Evolutionary conservation across 2,888 invertebrate genomes (phyloP).

Genomic region (Sycophila texana): DNA sequence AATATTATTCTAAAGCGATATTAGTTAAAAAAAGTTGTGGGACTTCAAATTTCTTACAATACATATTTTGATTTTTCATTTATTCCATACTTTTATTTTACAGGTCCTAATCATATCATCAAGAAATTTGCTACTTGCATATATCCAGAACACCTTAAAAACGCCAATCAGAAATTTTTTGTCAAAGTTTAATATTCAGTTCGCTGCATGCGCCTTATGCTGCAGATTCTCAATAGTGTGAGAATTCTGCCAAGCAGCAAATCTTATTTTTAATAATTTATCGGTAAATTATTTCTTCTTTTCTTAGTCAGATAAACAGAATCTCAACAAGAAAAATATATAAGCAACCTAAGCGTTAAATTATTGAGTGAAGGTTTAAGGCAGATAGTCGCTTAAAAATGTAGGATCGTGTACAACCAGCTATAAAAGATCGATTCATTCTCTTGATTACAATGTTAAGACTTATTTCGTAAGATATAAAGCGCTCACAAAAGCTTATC

Average conservation of each 20-base stretch:
- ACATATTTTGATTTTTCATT: slow-evolving; percentile 27
- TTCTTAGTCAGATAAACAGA: neutral
- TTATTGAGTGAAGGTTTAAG: slow-evolving; percentile 62
- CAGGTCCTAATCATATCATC: slow-evolving; percentile 56
- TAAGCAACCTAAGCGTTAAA: slow-evolving; percentile 64
- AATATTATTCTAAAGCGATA: too few relatives aligned
- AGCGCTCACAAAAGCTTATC: slow-evolving; percentile 68
- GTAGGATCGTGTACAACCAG: slow-evolving; percentile 70
- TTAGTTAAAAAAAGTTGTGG: slow-evolving; percentile 1
- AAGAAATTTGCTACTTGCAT: slow-evolving; percentile 48
- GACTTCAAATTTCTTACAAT: slow-evolving; percentile 3
- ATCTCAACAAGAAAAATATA: slow-evolving; percentile 7
- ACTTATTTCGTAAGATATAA: slow-evolving; percentile 67
- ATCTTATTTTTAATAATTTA: slow-evolving; percentile 10
- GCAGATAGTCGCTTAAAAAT: slow-evolving; percentile 68
- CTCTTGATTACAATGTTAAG: slow-evolving; percentile 71
- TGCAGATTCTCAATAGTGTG: slow-evolving; percentile 59
- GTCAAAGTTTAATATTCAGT: slow-evolving; percentile 21
- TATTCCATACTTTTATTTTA: slow-evolving; percentile 50
- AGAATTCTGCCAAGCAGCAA: slow-evolving; percentile 48
- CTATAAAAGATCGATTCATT: slow-evolving; percentile 68
- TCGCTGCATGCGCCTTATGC: slow-evolving; percentile 60
- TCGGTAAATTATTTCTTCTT: slow-evolving; percentile 4
- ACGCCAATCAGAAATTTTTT: neutral
- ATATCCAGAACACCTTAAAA: slow-evolving; percentile 4